Percentiles rank a stretch among this genome's conserved stretches.
phyloP scores from a whole-genome alignment of 1,140 invertebrate species.

The Achatina immaculata region DNA sequence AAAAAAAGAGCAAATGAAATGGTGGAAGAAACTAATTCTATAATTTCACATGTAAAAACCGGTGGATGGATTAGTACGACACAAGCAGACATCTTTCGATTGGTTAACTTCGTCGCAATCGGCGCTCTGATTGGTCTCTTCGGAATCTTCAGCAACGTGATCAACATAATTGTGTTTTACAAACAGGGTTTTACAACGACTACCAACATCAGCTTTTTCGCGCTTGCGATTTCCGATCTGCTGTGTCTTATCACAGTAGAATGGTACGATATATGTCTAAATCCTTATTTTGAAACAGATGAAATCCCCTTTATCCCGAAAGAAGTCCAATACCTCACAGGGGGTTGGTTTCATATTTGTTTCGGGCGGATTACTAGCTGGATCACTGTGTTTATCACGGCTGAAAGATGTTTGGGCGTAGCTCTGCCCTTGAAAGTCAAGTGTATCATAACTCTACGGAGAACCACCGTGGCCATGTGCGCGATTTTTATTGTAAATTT shows the following conservation, averaged over 20 bases:
- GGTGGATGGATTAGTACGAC: not conserved
- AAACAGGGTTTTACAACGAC: not conserved
- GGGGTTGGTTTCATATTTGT: not conserved
- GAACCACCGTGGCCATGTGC: not conserved
- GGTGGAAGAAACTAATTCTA: no score
- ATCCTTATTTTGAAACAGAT: not conserved
- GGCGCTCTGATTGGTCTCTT: slow-evolving; percentile 9
- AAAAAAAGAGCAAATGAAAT: no score
- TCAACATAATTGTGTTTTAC: slow-evolving; percentile 11
- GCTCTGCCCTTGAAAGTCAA: slow-evolving; percentile 18
- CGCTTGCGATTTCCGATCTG: not conserved
- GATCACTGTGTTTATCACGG: slow-evolving; percentile 11
- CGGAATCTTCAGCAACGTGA: not conserved
- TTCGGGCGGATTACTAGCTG: not conserved
- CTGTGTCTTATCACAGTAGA: not conserved
- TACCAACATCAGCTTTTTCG: slow-evolving; percentile 20
- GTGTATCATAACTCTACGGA: not conserved
- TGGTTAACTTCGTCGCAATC: slow-evolving; percentile 1
- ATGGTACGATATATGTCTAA: slow-evolving; percentile 11
- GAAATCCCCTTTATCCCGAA: not conserved
- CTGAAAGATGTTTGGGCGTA: slow-evolving; percentile 15
- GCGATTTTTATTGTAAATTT: not conserved
- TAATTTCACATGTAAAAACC: no score
- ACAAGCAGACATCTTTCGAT: not conserved
- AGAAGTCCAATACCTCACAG: slow-evolving; percentile 1